Evolutionary conservation across 2,888 invertebrate genomes (phyloP).

Genomic region (Luffia ferchaultella): DNA sequence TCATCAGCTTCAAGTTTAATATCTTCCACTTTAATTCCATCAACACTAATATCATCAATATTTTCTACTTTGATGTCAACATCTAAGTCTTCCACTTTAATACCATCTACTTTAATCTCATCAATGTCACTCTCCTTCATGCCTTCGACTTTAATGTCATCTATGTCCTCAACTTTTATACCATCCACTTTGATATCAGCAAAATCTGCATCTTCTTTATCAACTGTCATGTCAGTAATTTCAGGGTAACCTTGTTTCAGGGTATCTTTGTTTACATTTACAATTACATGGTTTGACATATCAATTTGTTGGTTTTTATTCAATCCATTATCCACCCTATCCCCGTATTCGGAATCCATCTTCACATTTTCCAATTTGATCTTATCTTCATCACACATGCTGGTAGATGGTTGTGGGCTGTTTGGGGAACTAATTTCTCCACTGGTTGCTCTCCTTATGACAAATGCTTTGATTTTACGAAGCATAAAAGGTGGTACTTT

Average conservation of each 20-base stretch:
- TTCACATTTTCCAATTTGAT: slow-evolving; percentile 42
- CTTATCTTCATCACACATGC: slow-evolving; percentile 35
- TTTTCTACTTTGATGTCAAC: slow-evolving; percentile 49
- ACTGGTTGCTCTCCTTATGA: slow-evolving; percentile 44
- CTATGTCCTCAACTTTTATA: slow-evolving; percentile 53
- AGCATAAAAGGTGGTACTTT: slow-evolving; percentile 78
- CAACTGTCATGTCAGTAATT: slow-evolving; percentile 26
- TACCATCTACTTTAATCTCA: slow-evolving; percentile 38
- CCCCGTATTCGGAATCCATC: slow-evolving; percentile 38
- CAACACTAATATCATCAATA: slow-evolving; percentile 44
- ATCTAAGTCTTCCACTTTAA: slow-evolving; percentile 49
- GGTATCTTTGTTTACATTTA: slow-evolving; percentile 13
- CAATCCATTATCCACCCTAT: slow-evolving; percentile 39
- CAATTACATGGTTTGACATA: slow-evolving; percentile 26
- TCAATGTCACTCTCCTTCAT: slow-evolving; percentile 38
- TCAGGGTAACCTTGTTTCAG: slow-evolving; percentile 1
- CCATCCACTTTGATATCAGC: slow-evolving; percentile 30
- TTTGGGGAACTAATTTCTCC: slow-evolving; percentile 37
- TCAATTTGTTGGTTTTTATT: slow-evolving; percentile 41
- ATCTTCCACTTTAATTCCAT: slow-evolving; percentile 48
- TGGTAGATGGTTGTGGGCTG: slow-evolving; percentile 40
- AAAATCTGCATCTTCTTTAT: slow-evolving; percentile 49
- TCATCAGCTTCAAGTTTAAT: slow-evolving; percentile 53
- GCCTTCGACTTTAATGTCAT: slow-evolving; percentile 51
- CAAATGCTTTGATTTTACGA: slow-evolving; percentile 75